Evolutionary conservation across 2,797 vertebrate species (phyloP).

Genomic region (Schizopygopsis malacanthus): DNA sequence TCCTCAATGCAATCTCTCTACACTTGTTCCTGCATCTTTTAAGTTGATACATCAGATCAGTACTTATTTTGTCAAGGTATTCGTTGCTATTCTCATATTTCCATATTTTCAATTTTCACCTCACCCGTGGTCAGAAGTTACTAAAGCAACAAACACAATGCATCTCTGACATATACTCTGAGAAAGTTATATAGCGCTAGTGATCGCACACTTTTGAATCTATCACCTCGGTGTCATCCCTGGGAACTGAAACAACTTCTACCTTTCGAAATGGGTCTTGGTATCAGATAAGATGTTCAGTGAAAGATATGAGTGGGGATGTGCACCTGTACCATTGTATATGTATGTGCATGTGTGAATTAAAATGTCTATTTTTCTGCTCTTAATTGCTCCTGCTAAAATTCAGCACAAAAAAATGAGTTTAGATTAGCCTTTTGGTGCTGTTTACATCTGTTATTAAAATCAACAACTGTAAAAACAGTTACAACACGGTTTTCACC

Average conservation of each 20-base stretch:
- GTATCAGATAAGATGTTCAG: background rate
- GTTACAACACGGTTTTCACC: background rate
- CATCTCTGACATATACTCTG: slow-evolving; percentile 30
- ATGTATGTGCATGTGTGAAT: background rate
- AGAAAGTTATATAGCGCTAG: slow-evolving; percentile 37
- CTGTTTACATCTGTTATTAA: background rate
- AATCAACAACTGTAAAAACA: background rate
- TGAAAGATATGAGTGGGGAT: background rate
- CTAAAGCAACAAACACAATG: slow-evolving; percentile 43
- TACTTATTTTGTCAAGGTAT: slow-evolving; percentile 30
- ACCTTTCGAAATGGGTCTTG: slow-evolving; percentile 11
- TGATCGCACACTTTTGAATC: slow-evolving; percentile 56
- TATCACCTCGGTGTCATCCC: slow-evolving; percentile 47
- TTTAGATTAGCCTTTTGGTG: background rate
- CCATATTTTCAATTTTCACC: slow-evolving; percentile 69
- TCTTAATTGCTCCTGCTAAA: background rate
- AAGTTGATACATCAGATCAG: slow-evolving; percentile 32
- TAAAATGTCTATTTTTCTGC: background rate
- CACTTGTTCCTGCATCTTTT: slow-evolving; percentile 25
- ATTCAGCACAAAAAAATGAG: background rate
- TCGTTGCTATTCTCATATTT: slow-evolving; percentile 54
- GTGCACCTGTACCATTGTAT: background rate
- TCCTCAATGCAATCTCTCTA: slow-evolving; percentile 1
- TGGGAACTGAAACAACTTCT: slow-evolving; percentile 40
- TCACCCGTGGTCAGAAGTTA: slow-evolving; percentile 54